phyloP scores from a whole-genome alignment of 53 echinoderm and acorn worm genomes.

The Astropecten irregularis region DNA sequence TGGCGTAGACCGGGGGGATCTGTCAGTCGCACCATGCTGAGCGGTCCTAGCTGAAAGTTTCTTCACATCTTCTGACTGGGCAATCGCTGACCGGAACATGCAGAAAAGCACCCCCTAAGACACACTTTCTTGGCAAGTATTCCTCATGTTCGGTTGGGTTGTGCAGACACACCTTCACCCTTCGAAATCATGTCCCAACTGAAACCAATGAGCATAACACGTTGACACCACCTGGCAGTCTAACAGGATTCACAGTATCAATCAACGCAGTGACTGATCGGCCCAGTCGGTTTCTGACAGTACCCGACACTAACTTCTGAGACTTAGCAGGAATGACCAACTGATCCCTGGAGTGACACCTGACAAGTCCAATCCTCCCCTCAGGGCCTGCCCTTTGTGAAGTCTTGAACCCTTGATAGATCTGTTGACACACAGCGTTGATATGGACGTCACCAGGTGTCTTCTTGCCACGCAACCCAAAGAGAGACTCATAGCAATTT shows the following conservation, averaged over 20 bases:
- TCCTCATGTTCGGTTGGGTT: background rate
- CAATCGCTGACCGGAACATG: background rate
- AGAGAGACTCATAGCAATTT: background rate
- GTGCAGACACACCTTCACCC: background rate
- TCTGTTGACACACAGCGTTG: background rate
- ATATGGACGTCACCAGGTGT: background rate
- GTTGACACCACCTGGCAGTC: too few species aligned
- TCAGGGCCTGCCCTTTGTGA: background rate
- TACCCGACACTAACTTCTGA: too few species aligned
- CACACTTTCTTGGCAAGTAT: background rate
- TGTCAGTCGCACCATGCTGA: background rate
- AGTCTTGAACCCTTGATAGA: background rate
- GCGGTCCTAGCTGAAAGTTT: too few species aligned
- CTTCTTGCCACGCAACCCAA: too few species aligned
- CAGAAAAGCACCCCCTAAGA: background rate
- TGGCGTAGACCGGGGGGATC: background rate
- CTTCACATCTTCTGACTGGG: background rate
- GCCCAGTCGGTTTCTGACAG: too few species aligned
- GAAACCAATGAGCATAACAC: too few species aligned
- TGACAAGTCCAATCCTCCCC: background rate
- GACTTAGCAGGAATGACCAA: too few species aligned
- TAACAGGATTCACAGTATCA: too few species aligned
- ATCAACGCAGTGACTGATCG: too few species aligned
- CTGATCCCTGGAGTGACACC: too few species aligned
- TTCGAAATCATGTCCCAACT: background rate